Percentiles rank a stretch among this genome's conserved stretches.
These are phyloP conservation scores for Eumacrocentrus americanus DNA, from an alignment of 2,888 invertebrate species.

Conservation along the genomic window DNA sequence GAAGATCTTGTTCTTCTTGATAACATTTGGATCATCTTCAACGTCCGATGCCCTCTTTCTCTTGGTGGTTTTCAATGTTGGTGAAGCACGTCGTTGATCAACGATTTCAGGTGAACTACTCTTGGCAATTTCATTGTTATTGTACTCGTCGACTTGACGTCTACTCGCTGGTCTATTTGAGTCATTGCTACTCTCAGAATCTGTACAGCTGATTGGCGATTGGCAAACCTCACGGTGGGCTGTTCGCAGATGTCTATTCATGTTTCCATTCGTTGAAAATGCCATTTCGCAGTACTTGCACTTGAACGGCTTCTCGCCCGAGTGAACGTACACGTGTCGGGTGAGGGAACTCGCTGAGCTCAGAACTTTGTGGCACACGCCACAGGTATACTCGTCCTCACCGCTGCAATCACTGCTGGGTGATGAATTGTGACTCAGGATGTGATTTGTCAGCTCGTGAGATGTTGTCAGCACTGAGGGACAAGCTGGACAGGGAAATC, in stretches of 20 bases:
- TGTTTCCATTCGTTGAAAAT: slow-evolving; percentile 85
- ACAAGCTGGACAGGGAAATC: slow-evolving; percentile 53
- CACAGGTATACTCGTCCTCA: slow-evolving; percentile 68
- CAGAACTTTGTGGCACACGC: slow-evolving; percentile 73
- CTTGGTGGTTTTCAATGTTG: slow-evolving; percentile 35
- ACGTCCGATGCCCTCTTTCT: slow-evolving; percentile 44
- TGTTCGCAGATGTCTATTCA: slow-evolving; percentile 82
- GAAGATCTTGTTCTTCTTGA: slow-evolving; percentile 50
- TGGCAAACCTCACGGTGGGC: slow-evolving; percentile 44
- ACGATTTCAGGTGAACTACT: slow-evolving; percentile 44
- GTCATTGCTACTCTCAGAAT: slow-evolving; percentile 53
- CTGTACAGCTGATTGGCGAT: slow-evolving; percentile 49
- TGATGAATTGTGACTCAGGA: slow-evolving; percentile 53
- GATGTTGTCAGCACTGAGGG: slow-evolving; percentile 46
- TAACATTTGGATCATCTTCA: slow-evolving; percentile 37
- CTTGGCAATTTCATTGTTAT: slow-evolving; percentile 68
- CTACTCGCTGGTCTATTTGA: slow-evolving; percentile 45
- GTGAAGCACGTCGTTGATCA: slow-evolving; percentile 14
- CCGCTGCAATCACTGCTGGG: slow-evolving; percentile 46
- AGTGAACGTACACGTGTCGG: slow-evolving; percentile 80
- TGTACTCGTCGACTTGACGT: slow-evolving; percentile 59
- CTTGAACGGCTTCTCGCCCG: slow-evolving; percentile 80
- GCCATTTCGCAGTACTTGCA: slow-evolving; percentile 80
- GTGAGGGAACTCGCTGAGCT: slow-evolving; percentile 81
- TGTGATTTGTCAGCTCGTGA: slow-evolving; percentile 50